Conservation (phyloP, 23 tunicate species). For the Trididemnum nubilum region DNA sequence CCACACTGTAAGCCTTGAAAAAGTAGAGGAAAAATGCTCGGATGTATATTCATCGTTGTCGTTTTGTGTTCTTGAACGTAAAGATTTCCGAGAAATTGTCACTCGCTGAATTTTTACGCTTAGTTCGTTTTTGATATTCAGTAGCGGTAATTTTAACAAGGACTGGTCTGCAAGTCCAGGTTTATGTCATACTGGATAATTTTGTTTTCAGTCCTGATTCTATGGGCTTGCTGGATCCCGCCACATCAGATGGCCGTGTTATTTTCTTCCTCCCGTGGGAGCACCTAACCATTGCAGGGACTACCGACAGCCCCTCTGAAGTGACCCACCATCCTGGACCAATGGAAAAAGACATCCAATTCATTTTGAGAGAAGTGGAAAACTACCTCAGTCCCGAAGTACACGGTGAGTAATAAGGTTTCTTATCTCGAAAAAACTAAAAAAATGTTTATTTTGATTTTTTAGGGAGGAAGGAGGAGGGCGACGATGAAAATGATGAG, state of each 20-base stretch:
- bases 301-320: slow-evolving; percentile 86
- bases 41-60: too few relatives aligned
- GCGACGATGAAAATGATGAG: too few relatives aligned
- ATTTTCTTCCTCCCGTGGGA: slow-evolving; percentile 97
- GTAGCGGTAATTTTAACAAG: not conserved
- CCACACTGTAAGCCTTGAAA: too few relatives aligned
- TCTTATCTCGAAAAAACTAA: too few relatives aligned
- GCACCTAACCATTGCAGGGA: slow-evolving; percentile 87
- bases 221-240: slow-evolving; percentile 93
- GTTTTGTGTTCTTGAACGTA: too few relatives aligned
- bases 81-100: too few relatives aligned
- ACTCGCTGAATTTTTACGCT: too few relatives aligned
- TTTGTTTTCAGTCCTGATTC: slow-evolving; percentile 68
- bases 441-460: too few relatives aligned
- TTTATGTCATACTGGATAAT: not conserved
- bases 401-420: slow-evolving; percentile 68
- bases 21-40: too few relatives aligned
- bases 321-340: slow-evolving; percentile 92
- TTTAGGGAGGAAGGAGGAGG: not conserved
- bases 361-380: slow-evolving; percentile 79
- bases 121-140: too few relatives aligned
- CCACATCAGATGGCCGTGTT: slow-evolving; percentile 90
- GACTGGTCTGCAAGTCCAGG: too few relatives aligned
- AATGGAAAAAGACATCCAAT: slow-evolving; percentile 78
- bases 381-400: slow-evolving; percentile 90